Conservation (phyloP, 2,797 vertebrate genomes). For the Taeniopygia guttata region DNA sequence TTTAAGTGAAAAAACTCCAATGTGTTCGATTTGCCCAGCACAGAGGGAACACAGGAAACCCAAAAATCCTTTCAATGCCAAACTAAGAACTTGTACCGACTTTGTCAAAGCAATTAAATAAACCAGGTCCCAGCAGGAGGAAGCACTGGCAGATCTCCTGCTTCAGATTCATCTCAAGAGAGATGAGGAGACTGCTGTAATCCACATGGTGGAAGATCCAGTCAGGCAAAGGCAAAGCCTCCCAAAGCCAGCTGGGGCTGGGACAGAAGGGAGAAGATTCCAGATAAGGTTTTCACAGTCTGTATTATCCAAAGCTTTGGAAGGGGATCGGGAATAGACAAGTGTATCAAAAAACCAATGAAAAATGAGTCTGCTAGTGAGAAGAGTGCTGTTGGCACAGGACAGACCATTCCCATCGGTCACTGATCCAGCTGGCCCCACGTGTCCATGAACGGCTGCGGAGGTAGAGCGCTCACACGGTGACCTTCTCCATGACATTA, state of each 20-base stretch:
- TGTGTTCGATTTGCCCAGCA: neutral
- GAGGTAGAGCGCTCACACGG: slow-evolving; percentile 70
- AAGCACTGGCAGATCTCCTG: neutral
- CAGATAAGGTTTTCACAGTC: neutral
- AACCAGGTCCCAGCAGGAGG: neutral
- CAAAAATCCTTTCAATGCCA: neutral
- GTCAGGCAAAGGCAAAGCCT: neutral
- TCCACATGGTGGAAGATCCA: neutral
- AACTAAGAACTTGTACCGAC: neutral
- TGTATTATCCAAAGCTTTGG: neutral
- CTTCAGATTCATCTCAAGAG: neutral
- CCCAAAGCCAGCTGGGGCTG: neutral
- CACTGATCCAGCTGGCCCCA: slow-evolving; percentile 23
- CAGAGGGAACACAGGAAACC: neutral
- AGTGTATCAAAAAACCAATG: neutral
- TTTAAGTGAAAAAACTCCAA: neutral
- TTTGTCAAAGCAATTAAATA: slow-evolving; percentile 22
- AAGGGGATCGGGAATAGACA: neutral
- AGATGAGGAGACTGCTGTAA: neutral
- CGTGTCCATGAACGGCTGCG: neutral
- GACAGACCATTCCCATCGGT: neutral
- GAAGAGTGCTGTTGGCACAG: neutral
- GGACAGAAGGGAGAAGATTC: neutral
- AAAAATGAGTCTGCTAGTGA: neutral
- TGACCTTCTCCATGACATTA: slow-evolving; percentile 86